Base-by-base conservation (phyloP, 2,888 invertebrate genomes). In the Villa cingulata region DNA sequence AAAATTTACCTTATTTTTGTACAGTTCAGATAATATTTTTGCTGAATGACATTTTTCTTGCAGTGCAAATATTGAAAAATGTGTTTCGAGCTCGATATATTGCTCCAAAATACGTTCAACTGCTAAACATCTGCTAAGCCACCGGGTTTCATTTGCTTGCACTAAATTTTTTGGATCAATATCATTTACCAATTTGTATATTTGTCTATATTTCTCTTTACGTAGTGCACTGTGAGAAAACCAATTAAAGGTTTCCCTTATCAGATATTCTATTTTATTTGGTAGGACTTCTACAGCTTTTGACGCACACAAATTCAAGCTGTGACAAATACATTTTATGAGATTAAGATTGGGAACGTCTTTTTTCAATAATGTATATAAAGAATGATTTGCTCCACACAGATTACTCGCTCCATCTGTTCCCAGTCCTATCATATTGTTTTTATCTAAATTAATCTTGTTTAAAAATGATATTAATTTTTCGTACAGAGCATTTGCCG, bases 31-130 rank as follows among this genome's bases (percentile, higher is more conserved):
- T 29, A 45, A 17, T 4, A 45, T 32, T 17, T 29, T 14, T 18
- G 39, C 32, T 16, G 45, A 18, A 38, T 45, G 29, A 15, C 39
- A 55, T 49, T 53, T 53, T 15, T 57, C 40, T 15, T 15, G 9
- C n/a, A 40, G 19, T 15, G n/a, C 7, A 27, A 4, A 23, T 6
- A 38, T 45, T 14, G 20, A 20, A 29, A 45, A 45, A 17, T 29
- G 16, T 10, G 29, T 45, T 17, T 27, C n/a, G 15, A 45, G 27
- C 19, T 45, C 38, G 14, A 45, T 15, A 37, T 9, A 45, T 4
- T 38, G 27, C 1, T 20, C 17, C 2, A 45, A 32, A 29, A 45
- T 32, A 4, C 29, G 16, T 14, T 17, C 27, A n/a, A 45, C 32
- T 14, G 38, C 38, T 29, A 16, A 12, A n/a, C 3, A 27, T 41